Evolutionary conservation across 2,888 invertebrate genomes (phyloP), one percentile per base, ranked within the genome.

Genomic region (Sinopyrophorus schimmeli): DNA sequence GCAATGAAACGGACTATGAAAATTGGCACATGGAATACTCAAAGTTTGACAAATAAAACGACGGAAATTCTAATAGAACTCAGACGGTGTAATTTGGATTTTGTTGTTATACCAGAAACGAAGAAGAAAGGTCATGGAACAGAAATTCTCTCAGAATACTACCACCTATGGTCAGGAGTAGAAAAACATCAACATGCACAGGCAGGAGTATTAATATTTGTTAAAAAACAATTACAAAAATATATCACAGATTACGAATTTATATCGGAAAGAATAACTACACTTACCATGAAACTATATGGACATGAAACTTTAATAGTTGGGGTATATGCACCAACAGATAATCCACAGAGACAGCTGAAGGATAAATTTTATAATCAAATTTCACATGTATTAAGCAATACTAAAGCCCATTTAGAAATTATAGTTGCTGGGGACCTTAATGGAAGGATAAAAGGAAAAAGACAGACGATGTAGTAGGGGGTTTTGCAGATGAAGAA

Each of bases 121-220:
- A 52, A 54, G 27, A 55, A 55, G 17, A 51, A 52, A 35, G 51
- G 40, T 15, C 34, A 48, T 17, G 47, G 37, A 11, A 44, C 43
- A 18, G 41, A 54, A 30, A 51, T 39, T 30, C 18, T 46, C 5
- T 42, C 43, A 39, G 3, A 32, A n/a, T 51, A 51, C 16, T 43
- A 39, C 27, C 54, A 54, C 16, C 43, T 47, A 16, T 54, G 43
- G 37, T 43, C 39, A 28, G 40, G 44, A 9, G 40, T 47, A 31
- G 3, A 31, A 6, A 53, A 40, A 31, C 41, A 44, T 6, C 24
- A 51, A 43, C 31, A 39, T n/a, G 48, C 39, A n/a, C 35, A 55
- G 24, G 41, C 47, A 35, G 48, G 52, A 21, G 46, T 54, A 14
- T 54, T 52, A 2, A 37, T 49, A 26, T 49, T 31, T 31, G 31